Conservation (phyloP, 2,797 vertebrate genomes). For the Apogon hyalosoma region DNA sequence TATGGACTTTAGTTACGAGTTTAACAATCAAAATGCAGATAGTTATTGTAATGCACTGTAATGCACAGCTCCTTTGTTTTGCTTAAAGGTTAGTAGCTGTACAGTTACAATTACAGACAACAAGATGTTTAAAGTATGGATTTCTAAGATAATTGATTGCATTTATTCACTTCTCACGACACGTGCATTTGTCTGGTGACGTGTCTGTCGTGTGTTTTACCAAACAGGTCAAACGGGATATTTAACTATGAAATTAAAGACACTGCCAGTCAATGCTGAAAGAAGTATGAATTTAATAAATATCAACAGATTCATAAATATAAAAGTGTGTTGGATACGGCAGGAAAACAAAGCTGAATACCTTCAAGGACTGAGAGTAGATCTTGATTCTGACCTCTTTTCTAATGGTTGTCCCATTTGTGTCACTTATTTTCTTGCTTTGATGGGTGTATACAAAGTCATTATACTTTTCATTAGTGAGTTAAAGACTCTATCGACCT, state of each 20-base stretch:
- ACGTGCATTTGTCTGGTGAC: slow-evolving; percentile 7
- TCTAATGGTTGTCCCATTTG: slow-evolving; percentile 72
- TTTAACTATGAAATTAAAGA: neutral
- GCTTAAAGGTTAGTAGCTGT: too few relatives aligned
- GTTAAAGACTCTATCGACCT: slow-evolving; percentile 62
- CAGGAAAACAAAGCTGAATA: slow-evolving; percentile 9
- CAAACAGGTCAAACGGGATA: neutral
- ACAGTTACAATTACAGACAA: slow-evolving; percentile 27
- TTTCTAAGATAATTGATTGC: neutral
- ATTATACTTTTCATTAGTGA: slow-evolving; percentile 65
- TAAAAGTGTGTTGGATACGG: slow-evolving; percentile 9
- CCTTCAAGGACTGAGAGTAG: slow-evolving; percentile 19
- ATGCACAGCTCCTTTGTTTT: too few relatives aligned
- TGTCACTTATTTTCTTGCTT: slow-evolving; percentile 71
- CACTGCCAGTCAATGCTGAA: neutral
- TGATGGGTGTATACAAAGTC: slow-evolving; percentile 60
- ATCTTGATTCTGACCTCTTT: slow-evolving; percentile 57
- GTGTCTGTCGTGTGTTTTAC: slow-evolving; percentile 11
- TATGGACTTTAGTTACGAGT: too few relatives aligned
- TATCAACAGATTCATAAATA: neutral
- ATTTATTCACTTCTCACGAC: slow-evolving; percentile 7
- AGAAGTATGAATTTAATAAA: slow-evolving; percentile 6
- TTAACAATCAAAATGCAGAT: too few relatives aligned
- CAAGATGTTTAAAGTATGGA: neutral
- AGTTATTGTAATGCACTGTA: too few relatives aligned